Evolutionary conservation across 2,797 vertebrate species (phyloP).

Genomic region (Callimico goeldii): DNA sequence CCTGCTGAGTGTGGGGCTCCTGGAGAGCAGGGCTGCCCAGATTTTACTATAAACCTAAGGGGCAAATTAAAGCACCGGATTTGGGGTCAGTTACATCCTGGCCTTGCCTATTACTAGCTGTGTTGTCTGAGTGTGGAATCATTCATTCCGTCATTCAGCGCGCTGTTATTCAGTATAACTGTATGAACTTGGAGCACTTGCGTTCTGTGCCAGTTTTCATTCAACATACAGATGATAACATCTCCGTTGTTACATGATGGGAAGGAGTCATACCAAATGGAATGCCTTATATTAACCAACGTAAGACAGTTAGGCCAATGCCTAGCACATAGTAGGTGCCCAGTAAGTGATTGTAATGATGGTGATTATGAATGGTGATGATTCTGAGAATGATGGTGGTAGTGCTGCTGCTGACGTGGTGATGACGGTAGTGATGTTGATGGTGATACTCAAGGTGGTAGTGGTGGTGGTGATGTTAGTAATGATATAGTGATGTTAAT

Average conservation of each 20-base stretch:
- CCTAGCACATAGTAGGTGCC: background rate
- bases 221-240: background rate
- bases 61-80: background rate
- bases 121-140: background rate
- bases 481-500: background rate
- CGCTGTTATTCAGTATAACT: background rate
- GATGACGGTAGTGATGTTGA: background rate
- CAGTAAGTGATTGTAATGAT: no score
- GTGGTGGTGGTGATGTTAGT: background rate
- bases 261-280: background rate
- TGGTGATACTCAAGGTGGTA: no score
- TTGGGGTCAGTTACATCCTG: background rate
- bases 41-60: background rate
- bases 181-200: background rate
- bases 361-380: background rate
- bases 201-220: background rate
- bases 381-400: background rate
- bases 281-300: background rate
- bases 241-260: background rate
- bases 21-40: background rate
- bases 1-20: background rate
- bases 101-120: background rate
- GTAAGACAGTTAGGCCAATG: background rate
- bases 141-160: background rate
- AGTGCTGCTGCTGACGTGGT: background rate